Evolutionary conservation across 2,888 invertebrate species (phyloP), one percentile per base, ranked within the genome.

Genomic region (Chrysotoxum bicinctum): DNA sequence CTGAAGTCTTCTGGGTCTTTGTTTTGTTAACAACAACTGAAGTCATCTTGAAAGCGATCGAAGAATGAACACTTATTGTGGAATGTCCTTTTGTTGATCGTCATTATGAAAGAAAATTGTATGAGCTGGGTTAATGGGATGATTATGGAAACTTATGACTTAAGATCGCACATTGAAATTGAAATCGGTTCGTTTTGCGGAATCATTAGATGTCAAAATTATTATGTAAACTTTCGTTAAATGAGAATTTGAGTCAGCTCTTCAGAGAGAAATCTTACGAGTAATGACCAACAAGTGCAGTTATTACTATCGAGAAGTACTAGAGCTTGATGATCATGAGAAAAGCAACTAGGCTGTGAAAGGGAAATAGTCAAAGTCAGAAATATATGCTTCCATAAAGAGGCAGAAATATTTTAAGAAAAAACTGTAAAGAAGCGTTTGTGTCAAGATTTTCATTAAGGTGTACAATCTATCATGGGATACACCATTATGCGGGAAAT

Each of bases 31-130:
- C 66, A 84, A 26, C n/a, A n/a, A 52, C 58, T 64, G 56, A 21
- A 66, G 50, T 60, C 66, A 32, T 52, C 54, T 70, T 54, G 32
- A 30, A 52, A 66, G 12, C 26, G 60, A 76, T 84, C 70, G 76
- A 79, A 75, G 75, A 48, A 70, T 78, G 56, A 75, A 70, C 83
- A 72, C 66, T 48, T 60, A n/a, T 50, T 35, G 68, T 79, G 75
- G 70, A 84, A 84, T 84, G 75, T 84, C 84, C 79, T 84, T 84
- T 84, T 66, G 84, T 79, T 84, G 75, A 45, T 68, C 50, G 43
- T 73, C 43, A 54, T 54, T 66, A 52, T 81, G 76, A 60, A 60
- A 66, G 19, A 62, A 12, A 52, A 30, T 16, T 16, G 0, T 32
- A 43, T 70, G 43, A 26, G 74, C 45, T 69, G 45, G 79, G 74